A percentile compares a stretch with the other conserved stretches of the same genome.
Evolutionary conservation across 2,113 vertebrate species (phyloP).

Genomic region (Eublepharis macularius): DNA sequence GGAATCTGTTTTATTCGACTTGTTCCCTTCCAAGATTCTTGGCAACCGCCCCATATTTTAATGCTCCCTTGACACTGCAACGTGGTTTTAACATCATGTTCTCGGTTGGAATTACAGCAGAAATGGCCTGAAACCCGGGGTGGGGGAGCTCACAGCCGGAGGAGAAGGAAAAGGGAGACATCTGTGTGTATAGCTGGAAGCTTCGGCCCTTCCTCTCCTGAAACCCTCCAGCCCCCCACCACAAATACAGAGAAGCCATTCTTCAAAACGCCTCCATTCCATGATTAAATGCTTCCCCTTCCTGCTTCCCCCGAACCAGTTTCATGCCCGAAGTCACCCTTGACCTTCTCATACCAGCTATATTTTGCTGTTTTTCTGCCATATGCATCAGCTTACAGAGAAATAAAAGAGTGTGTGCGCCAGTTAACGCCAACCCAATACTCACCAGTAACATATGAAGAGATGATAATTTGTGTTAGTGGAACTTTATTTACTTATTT

Average conservation of each 20-base stretch:
- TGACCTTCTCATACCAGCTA: not conserved
- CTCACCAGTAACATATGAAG: too few relatives aligned
- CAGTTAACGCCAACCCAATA: too few relatives aligned
- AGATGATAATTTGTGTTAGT: too few relatives aligned
- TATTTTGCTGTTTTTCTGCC: not conserved
- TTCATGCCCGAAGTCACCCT: not conserved
- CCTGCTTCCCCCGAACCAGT: too few relatives aligned
- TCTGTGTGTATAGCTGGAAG: not conserved
- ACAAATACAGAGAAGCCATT: not conserved
- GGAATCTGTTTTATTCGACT: not conserved
- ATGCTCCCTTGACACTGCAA: not conserved
- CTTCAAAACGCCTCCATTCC: not conserved
- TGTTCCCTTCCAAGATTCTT: not conserved
- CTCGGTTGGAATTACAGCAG: not conserved
- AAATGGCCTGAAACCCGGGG: not conserved
- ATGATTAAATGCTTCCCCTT: not conserved
- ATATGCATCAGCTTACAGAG: too few relatives aligned
- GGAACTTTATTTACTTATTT: too few relatives aligned
- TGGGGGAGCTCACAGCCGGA: too few relatives aligned
- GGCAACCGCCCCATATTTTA: not conserved
- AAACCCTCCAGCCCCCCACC: not conserved
- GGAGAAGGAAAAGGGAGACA: too few relatives aligned
- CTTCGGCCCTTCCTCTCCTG: not conserved
- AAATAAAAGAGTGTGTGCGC: too few relatives aligned
- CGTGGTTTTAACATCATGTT: slow-evolving; percentile 17